These are phyloP conservation scores for Sitta carolinensis DNA, from an alignment of 2,797 vertebrate genomes.

Conservation along the genomic window DNA sequence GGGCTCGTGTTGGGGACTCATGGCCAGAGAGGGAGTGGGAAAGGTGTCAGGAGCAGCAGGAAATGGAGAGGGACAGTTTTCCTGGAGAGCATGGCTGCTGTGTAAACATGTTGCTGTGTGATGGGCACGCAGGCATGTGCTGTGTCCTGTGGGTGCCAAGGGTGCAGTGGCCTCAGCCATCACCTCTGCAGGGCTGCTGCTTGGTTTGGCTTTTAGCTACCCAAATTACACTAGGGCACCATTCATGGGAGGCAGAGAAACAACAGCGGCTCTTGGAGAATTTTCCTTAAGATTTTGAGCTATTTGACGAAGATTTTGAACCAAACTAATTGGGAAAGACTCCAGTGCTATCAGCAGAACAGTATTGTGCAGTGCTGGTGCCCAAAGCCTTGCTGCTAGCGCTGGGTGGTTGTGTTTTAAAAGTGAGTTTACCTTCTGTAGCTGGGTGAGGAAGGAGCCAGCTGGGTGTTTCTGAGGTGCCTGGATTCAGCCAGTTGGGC, in stretches of 20 bases:
- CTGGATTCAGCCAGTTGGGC: not conserved
- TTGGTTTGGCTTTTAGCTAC: not conserved
- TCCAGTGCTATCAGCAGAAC: not conserved
- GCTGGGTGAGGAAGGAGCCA: not conserved
- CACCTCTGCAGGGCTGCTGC: not conserved
- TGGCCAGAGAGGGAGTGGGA: not conserved
- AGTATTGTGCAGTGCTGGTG: accelerated
- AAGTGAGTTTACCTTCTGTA: not conserved
- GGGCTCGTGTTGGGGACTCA: accelerated
- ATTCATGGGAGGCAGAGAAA: not conserved
- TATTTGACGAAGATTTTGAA: not conserved
- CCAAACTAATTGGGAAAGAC: not conserved
- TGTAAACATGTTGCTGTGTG: not conserved
- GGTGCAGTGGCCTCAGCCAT: not conserved
- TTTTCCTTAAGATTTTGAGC: not conserved
- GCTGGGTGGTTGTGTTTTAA: not conserved
- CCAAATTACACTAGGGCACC: accelerated
- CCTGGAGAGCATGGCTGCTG: not conserved
- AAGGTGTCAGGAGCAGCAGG: not conserved
- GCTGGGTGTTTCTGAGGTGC: not conserved
- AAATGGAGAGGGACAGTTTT: not conserved
- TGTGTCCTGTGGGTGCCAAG: accelerated
- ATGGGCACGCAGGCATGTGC: accelerated
- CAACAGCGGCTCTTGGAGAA: not conserved
- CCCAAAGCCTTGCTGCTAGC: too few relatives aligned